Evolutionary conservation across 1,140 invertebrate genomes (phyloP).

Genomic region (Aphis gossypii): DNA sequence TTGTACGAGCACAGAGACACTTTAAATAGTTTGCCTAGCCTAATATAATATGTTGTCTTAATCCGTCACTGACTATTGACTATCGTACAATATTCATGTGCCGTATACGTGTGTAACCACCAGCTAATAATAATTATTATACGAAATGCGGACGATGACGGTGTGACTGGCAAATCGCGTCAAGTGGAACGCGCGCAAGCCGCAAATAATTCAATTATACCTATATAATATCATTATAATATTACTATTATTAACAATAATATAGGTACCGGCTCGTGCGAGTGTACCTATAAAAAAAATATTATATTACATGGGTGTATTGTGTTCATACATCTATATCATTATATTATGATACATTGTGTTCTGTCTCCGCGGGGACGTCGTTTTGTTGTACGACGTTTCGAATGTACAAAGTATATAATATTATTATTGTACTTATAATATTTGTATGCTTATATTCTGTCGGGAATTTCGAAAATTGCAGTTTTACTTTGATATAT

Average conservation of each 20-base stretch:
- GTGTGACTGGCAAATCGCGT: conserved; percentile 26
- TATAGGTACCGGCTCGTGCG: background rate
- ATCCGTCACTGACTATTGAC: background rate
- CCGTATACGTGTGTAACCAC: background rate
- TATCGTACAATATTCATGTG: background rate
- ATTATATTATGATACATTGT: background rate
- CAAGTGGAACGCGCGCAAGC: background rate
- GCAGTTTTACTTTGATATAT: background rate
- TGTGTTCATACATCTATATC: background rate
- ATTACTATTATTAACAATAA: background rate
- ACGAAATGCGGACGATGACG: background rate
- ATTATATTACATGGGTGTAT: background rate
- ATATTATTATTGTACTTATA: background rate
- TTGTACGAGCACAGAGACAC: background rate
- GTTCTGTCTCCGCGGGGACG: background rate
- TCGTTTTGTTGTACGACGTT: background rate
- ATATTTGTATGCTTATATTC: background rate
- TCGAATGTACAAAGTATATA: background rate
- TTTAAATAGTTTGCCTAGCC: background rate
- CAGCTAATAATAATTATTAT: background rate
- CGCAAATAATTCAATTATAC: conserved; percentile 13
- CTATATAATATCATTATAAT: conserved; percentile 5
- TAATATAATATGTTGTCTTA: background rate
- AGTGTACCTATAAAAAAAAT: conserved; percentile 4
- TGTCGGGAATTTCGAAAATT: background rate